These are phyloP conservation scores for Paracanthobrama guichenoti DNA, from an alignment of 2,113 vertebrate genomes.

Conservation along the genomic window DNA sequence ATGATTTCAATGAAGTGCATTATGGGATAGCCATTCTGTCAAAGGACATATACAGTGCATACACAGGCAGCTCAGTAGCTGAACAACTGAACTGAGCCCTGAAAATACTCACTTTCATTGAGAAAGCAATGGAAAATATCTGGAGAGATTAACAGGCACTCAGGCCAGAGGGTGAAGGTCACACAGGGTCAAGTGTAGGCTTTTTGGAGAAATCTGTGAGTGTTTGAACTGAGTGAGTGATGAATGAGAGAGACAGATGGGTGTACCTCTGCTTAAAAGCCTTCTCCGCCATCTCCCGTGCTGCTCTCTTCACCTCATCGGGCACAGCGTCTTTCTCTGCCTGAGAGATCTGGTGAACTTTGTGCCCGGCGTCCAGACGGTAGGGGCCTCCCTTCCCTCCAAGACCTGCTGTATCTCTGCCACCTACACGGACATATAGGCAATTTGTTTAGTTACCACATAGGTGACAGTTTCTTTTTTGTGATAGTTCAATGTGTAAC, in stretches of 20 bases:
- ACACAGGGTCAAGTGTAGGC: constrained; percentile 16
- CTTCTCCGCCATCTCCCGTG: constrained; percentile 90
- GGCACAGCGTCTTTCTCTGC: constrained; percentile 92
- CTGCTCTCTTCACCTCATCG: constrained; percentile 87
- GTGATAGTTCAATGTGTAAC: not conserved
- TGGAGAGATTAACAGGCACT: constrained; percentile 18
- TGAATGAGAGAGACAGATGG: not conserved
- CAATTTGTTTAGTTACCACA: not conserved
- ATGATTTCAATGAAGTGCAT: not conserved
- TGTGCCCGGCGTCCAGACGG: constrained; percentile 89
- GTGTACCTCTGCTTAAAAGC: constrained; percentile 88
- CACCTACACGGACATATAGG: constrained; percentile 74
- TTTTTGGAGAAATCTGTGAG: not conserved
- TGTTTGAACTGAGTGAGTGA: constrained; percentile 3
- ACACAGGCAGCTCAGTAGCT: not conserved
- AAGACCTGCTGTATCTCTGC: constrained; percentile 93
- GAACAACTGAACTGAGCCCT: too few species aligned
- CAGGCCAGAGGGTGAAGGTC: not conserved
- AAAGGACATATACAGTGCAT: not conserved
- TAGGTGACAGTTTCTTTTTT: too few species aligned
- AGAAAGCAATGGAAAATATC: not conserved
- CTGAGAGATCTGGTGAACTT: constrained; percentile 89
- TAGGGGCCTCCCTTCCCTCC: constrained; percentile 95
- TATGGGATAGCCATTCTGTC: not conserved
- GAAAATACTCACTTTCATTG: not conserved